Conservation (phyloP, 2,113 vertebrate species). For the Python bivittatus region DNA sequence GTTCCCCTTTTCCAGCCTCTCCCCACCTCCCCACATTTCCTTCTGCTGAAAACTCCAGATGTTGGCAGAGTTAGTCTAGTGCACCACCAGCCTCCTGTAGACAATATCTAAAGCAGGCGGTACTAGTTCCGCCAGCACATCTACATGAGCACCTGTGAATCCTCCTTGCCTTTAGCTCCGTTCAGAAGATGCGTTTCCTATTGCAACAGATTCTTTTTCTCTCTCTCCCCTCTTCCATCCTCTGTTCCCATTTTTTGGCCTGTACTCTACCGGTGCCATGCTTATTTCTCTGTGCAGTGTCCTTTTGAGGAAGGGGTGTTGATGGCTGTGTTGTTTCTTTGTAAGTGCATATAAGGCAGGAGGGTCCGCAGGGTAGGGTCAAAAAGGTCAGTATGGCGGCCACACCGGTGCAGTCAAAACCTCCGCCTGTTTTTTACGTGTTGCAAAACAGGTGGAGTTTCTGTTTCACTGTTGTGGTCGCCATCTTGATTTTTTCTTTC, state of each 20-base stretch:
- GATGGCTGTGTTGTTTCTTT: background rate
- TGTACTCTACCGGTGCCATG: conserved; percentile 9
- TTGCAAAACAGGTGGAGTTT: background rate
- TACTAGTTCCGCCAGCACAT: background rate
- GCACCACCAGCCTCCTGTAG: accelerated
- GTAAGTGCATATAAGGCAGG: conserved; percentile 27
- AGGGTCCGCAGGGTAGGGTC: background rate
- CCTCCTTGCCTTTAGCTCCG: background rate
- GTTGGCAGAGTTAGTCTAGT: background rate
- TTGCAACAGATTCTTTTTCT: background rate
- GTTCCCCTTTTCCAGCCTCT: background rate
- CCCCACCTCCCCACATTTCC: background rate
- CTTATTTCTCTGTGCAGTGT: conserved; percentile 59
- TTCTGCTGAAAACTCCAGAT: accelerated
- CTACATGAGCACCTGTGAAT: background rate
- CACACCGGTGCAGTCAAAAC: background rate
- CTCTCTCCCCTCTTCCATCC: background rate
- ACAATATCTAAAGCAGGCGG: background rate
- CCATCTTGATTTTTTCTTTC: background rate
- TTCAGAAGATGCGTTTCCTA: background rate
- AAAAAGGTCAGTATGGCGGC: background rate
- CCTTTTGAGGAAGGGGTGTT: background rate
- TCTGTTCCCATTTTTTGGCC: background rate
- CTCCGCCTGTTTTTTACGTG: background rate
- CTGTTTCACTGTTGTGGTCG: background rate